phyloP scores from a whole-genome alignment of 2,888 invertebrate species.

The Calameuta idolon region DNA sequence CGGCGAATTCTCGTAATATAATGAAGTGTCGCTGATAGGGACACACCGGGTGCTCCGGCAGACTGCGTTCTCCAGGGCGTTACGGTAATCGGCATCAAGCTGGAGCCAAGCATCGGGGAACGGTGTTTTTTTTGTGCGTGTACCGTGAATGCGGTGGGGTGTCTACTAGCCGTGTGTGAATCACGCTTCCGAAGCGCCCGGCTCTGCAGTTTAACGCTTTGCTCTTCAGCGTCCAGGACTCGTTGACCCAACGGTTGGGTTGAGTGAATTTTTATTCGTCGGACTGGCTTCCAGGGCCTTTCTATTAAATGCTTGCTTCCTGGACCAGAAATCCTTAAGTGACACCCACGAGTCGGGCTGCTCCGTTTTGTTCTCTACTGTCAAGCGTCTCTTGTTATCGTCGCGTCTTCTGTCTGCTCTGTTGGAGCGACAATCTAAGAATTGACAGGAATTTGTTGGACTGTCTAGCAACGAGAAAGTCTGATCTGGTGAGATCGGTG shows the following conservation, averaged over 20 bases:
- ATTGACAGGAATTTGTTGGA: neutral
- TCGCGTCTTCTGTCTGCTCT: neutral
- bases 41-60: constrained; percentile 36
- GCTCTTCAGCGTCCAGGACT: constrained; percentile 17
- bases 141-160: constrained; percentile 36
- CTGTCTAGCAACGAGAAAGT: neutral
- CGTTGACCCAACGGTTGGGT: neutral
- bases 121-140: constrained; percentile 18
- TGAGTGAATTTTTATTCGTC: neutral
- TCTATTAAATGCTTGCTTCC: neutral
- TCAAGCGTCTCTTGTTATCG: neutral
- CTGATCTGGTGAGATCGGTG: neutral
- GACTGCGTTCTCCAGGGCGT: constrained; percentile 13
- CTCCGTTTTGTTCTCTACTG: constrained; percentile 4
- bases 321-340: neutral
- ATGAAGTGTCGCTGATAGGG: constrained; percentile 43
- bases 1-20: constrained; percentile 11
- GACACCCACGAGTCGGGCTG: constrained; percentile 27
- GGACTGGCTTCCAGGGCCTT: neutral
- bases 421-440: neutral
- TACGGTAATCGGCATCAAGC: constrained; percentile 8
- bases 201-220: constrained; percentile 37
- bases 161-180: constrained; percentile 54
- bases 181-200: constrained; percentile 53
- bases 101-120: constrained; percentile 9